Conservation (phyloP, 2,888 invertebrate genomes). For the Lottia gigantea region DNA sequence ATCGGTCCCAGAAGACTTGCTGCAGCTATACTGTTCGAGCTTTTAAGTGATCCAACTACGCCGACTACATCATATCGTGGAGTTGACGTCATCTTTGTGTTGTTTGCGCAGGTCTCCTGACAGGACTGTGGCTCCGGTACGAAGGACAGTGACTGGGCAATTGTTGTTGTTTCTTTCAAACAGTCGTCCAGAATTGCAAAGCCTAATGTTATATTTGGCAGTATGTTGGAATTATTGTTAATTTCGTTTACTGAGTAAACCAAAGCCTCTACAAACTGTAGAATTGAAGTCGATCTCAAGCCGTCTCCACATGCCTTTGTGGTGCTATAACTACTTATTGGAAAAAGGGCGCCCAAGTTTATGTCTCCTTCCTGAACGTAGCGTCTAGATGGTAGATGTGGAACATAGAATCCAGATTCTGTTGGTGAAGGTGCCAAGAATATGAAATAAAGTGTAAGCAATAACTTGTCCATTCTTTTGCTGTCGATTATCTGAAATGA, state of each 20-base stretch:
- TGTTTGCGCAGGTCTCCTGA: slow-evolving; percentile 8
- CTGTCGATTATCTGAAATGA: too few relatives aligned
- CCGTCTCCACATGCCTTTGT: slow-evolving; percentile 29
- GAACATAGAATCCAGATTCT: slow-evolving; percentile 20
- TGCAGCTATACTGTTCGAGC: slow-evolving; percentile 39
- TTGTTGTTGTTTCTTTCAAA: slow-evolving; percentile 39
- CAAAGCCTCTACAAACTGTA: slow-evolving; percentile 49
- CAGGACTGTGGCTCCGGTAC: slow-evolving; percentile 25
- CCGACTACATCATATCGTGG: slow-evolving; percentile 38
- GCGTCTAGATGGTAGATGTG: slow-evolving; percentile 26
- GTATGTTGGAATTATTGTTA: slow-evolving; percentile 36
- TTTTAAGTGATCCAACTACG: slow-evolving; percentile 42
- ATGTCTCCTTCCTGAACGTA: slow-evolving; percentile 40
- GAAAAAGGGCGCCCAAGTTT: slow-evolving; percentile 44
- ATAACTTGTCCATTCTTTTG: too few relatives aligned
- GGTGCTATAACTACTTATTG: slow-evolving; percentile 31
- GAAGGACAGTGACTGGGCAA: slow-evolving; percentile 48
- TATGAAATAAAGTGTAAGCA: too few relatives aligned
- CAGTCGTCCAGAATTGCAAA: slow-evolving; percentile 51
- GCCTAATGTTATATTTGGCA: slow-evolving; percentile 42
- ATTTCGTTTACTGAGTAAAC: slow-evolving; percentile 41
- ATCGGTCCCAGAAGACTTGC: slow-evolving; percentile 40
- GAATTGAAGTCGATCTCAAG: slow-evolving; percentile 33
- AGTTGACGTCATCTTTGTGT: slow-evolving; percentile 1
- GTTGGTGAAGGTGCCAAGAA: too few relatives aligned